Evolutionary conservation across 2,113 vertebrate genomes (phyloP).

Genomic region (Murina feae): DNA sequence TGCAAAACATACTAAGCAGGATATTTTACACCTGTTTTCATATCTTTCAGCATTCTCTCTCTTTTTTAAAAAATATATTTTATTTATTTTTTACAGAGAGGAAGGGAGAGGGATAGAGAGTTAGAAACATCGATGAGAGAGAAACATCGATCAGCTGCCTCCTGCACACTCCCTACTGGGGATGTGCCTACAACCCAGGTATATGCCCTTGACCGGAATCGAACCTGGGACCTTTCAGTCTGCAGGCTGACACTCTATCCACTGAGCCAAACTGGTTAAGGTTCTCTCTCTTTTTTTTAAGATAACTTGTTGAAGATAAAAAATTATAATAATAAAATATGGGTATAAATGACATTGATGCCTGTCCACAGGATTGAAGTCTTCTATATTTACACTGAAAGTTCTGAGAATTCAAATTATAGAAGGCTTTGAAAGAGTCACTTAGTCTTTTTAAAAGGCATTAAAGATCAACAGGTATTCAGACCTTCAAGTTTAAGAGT

Average conservation of each 20-base stretch:
- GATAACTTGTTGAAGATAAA: neutral
- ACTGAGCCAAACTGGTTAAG: too few relatives aligned
- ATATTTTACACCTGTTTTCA: neutral
- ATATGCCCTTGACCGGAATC: too few relatives aligned
- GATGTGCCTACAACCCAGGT: too few relatives aligned
- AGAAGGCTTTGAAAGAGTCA: neutral
- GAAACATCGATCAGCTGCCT: too few relatives aligned
- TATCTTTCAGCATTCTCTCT: neutral
- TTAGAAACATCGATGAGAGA: too few relatives aligned
- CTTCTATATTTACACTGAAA: neutral
- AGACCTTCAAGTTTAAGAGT: neutral
- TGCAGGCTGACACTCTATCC: too few relatives aligned
- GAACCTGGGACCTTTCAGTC: too few relatives aligned
- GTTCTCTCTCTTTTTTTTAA: neutral
- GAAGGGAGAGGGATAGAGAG: too few relatives aligned
- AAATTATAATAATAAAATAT: neutral
- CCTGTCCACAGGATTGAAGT: neutral
- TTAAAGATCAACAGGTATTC: neutral
- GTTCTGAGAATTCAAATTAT: neutral
- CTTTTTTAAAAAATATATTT: too few relatives aligned
- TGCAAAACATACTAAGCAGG: neutral
- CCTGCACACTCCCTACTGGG: too few relatives aligned
- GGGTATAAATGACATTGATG: neutral
- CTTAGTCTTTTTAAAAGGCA: neutral
- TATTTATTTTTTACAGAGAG: too few relatives aligned